A percentile compares a stretch with the other conserved stretches of the same genome.
These are phyloP conservation scores for Rhamnusium bicolor DNA, from an alignment of 2,888 invertebrate genomes.

Conservation along the genomic window DNA sequence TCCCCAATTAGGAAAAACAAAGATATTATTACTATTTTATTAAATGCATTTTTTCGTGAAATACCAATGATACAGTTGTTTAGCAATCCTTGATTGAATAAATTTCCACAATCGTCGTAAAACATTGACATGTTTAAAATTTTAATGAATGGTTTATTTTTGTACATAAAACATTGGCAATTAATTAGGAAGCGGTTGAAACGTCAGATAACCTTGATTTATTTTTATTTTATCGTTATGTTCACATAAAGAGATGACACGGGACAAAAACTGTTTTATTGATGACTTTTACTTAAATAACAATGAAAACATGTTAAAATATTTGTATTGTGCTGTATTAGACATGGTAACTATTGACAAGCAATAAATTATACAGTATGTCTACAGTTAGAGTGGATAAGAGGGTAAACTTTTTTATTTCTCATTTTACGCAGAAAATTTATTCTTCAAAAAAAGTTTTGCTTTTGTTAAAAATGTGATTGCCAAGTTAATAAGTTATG, in stretches of 20 bases:
- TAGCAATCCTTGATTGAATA: background rate
- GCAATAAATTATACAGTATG: background rate
- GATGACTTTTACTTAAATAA: background rate
- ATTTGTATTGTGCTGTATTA: background rate
- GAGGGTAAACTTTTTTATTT: no score
- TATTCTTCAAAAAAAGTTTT: no score
- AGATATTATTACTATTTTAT: no score
- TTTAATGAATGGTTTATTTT: background rate
- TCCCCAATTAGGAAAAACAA: no score
- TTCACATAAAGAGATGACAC: background rate
- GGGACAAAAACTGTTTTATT: background rate
- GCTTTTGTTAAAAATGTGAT: no score
- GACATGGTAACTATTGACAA: background rate
- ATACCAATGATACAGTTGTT: no score
- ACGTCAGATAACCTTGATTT: background rate
- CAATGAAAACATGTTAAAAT: background rate
- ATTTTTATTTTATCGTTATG: background rate
- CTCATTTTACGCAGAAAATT: no score
- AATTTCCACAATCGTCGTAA: background rate
- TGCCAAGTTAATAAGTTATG: no score
- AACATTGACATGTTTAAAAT: background rate
- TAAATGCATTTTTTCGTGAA: no score
- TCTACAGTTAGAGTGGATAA: no score
- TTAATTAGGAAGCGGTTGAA: background rate
- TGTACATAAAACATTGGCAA: background rate